Conservation (phyloP, 2,113 vertebrate genomes). For the Turdus rufiventris region DNA sequence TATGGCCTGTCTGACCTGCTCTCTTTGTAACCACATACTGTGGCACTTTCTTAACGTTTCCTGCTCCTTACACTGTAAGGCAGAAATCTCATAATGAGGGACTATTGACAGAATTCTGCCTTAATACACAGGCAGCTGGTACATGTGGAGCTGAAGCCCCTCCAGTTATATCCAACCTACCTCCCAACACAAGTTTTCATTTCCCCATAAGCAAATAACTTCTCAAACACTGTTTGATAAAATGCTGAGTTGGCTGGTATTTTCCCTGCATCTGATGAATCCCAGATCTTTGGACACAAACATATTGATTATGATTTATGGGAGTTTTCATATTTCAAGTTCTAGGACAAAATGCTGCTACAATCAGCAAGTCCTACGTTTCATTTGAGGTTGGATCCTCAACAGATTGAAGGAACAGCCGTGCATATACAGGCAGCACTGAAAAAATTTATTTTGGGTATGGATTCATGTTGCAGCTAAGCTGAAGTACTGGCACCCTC, state of each 20-base stretch:
- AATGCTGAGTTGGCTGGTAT: neutral
- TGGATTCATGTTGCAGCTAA: neutral
- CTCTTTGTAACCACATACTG: neutral
- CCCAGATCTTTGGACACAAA: neutral
- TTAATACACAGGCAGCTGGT: neutral
- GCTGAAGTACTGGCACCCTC: neutral
- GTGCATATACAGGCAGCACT: rapidly evolving
- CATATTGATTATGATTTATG: neutral
- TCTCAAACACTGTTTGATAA: neutral
- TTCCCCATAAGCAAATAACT: neutral
- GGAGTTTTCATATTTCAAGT: neutral
- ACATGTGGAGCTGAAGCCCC: neutral
- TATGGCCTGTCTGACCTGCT: neutral
- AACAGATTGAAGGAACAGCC: neutral
- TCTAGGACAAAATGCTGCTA: neutral
- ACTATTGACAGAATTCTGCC: neutral
- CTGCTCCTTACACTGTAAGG: neutral
- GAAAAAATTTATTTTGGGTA: neutral
- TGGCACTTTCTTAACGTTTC: neutral
- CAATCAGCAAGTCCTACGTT: neutral
- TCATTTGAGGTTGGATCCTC: neutral
- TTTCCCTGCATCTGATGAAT: neutral
- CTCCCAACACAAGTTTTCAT: neutral
- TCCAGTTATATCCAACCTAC: neutral
- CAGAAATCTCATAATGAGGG: neutral